Evolutionary conservation across 2,888 invertebrate species (phyloP), one percentile per base, ranked within the genome.

Genomic region (Hoplodrina ambigua): DNA sequence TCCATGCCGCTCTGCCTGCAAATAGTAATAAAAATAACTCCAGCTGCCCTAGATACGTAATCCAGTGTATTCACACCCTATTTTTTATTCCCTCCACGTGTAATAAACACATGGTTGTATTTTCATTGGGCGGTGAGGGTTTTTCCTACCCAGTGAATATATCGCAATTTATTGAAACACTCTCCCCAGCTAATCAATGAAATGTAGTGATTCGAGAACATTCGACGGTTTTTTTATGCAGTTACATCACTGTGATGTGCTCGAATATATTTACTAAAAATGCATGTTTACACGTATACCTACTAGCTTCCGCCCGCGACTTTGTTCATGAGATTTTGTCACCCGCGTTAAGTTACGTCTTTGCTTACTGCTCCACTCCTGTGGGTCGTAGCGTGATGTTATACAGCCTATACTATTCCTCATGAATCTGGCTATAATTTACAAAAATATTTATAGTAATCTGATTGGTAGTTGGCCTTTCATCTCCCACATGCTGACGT

Each of bases 121-220:
- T 69, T 81, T 78, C 46, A 44, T 56, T 57, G 50, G 50, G 55
- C 19, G 30, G 44, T 19, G 57, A 56, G 57, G 46, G 55, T 49
- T 67, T 79, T 79, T 81, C 73, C 69, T 73, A 73, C 50, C 64
- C 81, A 81, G 69, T 81, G 81, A 69, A 81, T 73, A 63, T 73
- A 58, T 61, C 17, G 59, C 50, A 50, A 62, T 67, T 76, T 76
- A 57, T 75, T 57, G 57, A 58, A 59, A 67, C 64, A 69, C 57
- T 66, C 57, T 66, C 15, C 8, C 5, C 46, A 52, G 57, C 49
- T 61, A 53, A 69, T 69, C 68, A 72, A 69, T 66, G 30, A 55
- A 76, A 76, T 69, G 63, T 64, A 75, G 46, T 60, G 68, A 60
- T 49, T 53, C 60, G 72, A 55, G 53, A 72, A 60, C 55, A 46